Percentiles rank a stretch among this genome's conserved stretches.
phyloP scores from a whole-genome alignment of 2,113 vertebrate species.

The Drymodes brunneopygia region DNA sequence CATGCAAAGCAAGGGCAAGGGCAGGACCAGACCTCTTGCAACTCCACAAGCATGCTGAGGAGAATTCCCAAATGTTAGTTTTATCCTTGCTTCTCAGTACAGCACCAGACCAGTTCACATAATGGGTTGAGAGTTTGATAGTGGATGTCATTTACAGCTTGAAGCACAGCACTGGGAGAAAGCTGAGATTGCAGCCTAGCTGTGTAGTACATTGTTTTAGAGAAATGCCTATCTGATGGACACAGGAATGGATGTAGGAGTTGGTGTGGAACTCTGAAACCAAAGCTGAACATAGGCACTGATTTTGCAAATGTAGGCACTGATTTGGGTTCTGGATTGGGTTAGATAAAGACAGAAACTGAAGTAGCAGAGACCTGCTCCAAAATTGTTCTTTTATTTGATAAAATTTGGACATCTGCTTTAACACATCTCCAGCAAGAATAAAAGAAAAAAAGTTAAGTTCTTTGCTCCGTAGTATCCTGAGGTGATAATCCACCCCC shows the following conservation, averaged over 20 bases:
- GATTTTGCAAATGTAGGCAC: neutral
- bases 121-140: neutral
- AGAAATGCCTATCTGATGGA: neutral
- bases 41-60: neutral
- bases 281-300: neutral
- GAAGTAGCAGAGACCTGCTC: neutral
- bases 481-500: neutral
- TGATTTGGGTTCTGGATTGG: neutral
- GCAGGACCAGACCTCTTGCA: neutral
- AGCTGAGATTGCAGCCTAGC: neutral
- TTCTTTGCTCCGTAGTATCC: neutral
- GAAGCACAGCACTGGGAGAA: neutral
- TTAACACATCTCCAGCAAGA: neutral
- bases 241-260: neutral
- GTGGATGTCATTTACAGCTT: neutral
- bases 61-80: neutral
- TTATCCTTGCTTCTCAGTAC: neutral
- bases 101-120: neutral
- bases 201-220: neutral
- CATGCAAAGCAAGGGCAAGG: neutral
- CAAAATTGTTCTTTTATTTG: neutral
- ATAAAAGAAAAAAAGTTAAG: neutral
- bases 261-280: neutral
- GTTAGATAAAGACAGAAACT: neutral
- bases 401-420: neutral